phyloP scores from a whole-genome alignment of 2,888 invertebrate species.

The Pimpla rufipes region DNA sequence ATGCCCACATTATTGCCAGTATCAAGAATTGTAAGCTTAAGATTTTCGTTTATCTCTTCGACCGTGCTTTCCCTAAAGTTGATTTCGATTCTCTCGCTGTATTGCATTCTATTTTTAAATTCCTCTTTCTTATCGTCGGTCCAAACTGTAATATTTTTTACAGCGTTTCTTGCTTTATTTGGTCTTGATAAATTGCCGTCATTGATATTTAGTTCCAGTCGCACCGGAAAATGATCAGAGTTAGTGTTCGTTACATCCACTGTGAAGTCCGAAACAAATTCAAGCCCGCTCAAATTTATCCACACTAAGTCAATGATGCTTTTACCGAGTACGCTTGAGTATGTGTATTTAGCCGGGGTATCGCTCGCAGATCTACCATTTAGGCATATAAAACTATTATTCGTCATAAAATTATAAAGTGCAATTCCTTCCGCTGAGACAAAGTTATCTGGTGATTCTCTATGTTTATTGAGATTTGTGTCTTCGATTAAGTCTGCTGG shows the following conservation, averaged over 20 bases:
- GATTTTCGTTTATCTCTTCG: neutral
- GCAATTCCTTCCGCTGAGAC: conserved; percentile 27
- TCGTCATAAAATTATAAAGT: conserved; percentile 40
- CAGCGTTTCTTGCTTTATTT: neutral
- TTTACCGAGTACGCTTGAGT: conserved; percentile 29
- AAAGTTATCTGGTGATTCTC: neutral
- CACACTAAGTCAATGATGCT: conserved; percentile 46
- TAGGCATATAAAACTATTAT: conserved; percentile 44
- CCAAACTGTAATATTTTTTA: neutral
- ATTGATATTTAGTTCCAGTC: conserved; percentile 1
- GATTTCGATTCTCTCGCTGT: neutral
- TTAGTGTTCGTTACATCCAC: conserved; percentile 18
- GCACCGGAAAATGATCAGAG: conserved; percentile 39
- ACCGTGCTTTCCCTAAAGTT: neutral
- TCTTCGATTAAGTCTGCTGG: conserved; percentile 25
- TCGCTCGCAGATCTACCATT: conserved; percentile 52
- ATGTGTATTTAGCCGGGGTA: conserved; percentile 49
- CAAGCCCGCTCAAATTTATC: conserved; percentile 29
- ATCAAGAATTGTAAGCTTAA: neutral
- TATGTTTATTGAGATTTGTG: conserved; percentile 10
- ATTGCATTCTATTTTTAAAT: neutral
- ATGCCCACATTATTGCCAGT: neutral
- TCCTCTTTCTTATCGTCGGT: neutral
- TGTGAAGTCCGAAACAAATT: conserved; percentile 21
- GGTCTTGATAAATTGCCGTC: neutral